Base-by-base conservation (phyloP, 1,140 invertebrate genomes). In the Drosophila pseudoananassae region DNA sequence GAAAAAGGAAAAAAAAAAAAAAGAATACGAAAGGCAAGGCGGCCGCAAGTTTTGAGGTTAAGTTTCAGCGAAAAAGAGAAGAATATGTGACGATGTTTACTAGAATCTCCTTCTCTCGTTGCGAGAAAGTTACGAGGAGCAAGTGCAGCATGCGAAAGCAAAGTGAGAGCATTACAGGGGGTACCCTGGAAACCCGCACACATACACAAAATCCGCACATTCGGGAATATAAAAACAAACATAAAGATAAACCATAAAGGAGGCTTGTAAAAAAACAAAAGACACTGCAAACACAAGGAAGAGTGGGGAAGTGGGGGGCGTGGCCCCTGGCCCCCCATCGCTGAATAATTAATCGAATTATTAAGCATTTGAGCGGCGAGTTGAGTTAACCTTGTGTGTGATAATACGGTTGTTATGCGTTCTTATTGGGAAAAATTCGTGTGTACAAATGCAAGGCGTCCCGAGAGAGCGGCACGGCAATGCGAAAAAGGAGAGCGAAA, bases 181-280 rank as follows among this genome's bases (percentile, higher is more conserved):
- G 31, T 36, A 52, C 58, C 63, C 63, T 73, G 70, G 51, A 51
- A 65, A 54, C 49, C 40, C 43, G 50, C 33, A 14, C 50, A 54
- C 59, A 36, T 14, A 61, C 23, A 40, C 38, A 14, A n/a, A 3
- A 49, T 23, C 9, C 49, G 50, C 59, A 31, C 23, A 63, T 27
- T 52, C 10, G 36, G 46, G 56, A 60, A 59, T 70, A 78, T 72
- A 87, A 81, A 85, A 85, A 85, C 82, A 85, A 85, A 85, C 82
- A 84, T 69, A 87, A 85, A 87, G 82, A 85, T 85, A 85, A 85
- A 85, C 82, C 82, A 63, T 82, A 87, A 85, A 85, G 87, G 82
- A 87, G 82, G 82, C 78, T 68, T 64, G 70, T 68, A 55, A 82
- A 87, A 31, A 85, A 85, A 85, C 79, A 83, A 83, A 83, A 83